A percentile compares a stretch with the other conserved stretches of the same genome.
Conservation (phyloP, 2,888 invertebrate genomes). For the Philopedon plagiatum region DNA sequence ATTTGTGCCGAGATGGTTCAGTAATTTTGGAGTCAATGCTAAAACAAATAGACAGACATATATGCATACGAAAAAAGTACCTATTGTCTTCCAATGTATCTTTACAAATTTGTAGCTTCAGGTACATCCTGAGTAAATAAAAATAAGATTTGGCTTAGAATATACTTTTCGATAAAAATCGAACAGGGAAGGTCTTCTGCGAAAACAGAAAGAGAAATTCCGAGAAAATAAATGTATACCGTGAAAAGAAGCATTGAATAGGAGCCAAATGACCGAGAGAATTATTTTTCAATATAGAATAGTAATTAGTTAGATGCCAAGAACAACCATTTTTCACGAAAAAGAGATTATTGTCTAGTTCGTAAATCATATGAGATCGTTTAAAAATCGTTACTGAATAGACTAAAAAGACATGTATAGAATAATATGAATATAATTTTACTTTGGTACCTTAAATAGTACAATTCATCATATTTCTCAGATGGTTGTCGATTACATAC, state of each 20-base stretch:
- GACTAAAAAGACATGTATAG: background rate
- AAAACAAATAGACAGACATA: too few relatives aligned
- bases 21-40: too few relatives aligned
- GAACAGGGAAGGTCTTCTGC: background rate
- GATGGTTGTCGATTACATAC: too few relatives aligned
- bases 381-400: slow-evolving; percentile 4
- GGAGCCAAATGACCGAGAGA: slow-evolving; percentile 36
- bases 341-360: slow-evolving; percentile 11
- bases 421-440: background rate
- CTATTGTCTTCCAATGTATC: too few relatives aligned
- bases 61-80: too few relatives aligned
- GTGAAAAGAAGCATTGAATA: slow-evolving; percentile 34
- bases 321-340: slow-evolving; percentile 31
- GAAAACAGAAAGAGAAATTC: slow-evolving; percentile 15
- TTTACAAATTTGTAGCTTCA: too few relatives aligned
- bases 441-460: too few relatives aligned
- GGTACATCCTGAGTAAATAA: too few relatives aligned
- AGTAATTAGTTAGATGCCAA: slow-evolving; percentile 38
- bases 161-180: background rate
- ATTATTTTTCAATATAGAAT: slow-evolving; percentile 42
- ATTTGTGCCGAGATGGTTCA: too few relatives aligned
- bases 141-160: too few relatives aligned
- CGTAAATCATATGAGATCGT: slow-evolving; percentile 11
- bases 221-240: slow-evolving; percentile 21
- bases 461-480: too few relatives aligned